A percentile compares a stretch with the other conserved stretches of the same genome.
Conservation (phyloP, 2,797 vertebrate genomes). For the Channallabes apus region DNA sequence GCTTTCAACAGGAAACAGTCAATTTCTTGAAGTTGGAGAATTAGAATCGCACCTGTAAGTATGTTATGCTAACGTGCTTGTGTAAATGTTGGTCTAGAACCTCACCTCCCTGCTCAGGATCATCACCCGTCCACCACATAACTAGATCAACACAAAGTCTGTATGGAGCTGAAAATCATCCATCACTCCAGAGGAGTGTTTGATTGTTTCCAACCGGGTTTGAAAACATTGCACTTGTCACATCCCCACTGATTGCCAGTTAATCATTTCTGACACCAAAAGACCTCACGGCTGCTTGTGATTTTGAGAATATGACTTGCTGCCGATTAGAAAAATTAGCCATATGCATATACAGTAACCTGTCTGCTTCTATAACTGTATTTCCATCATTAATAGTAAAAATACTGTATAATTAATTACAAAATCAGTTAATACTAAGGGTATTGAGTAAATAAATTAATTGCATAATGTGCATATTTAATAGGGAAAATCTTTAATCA, state of each 20-base stretch:
- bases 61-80: constrained; percentile 52
- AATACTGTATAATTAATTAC: not conserved
- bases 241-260: constrained; percentile 41
- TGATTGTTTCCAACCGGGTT: constrained; percentile 36
- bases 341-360: not conserved
- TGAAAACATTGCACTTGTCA: constrained; percentile 48
- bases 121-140: constrained; percentile 3
- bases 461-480: not conserved
- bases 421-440: not conserved
- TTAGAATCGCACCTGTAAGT: constrained; percentile 51
- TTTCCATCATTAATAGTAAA: not conserved
- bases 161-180: constrained; percentile 24
- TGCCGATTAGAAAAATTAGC: not conserved
- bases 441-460: not conserved
- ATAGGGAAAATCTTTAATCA: not conserved
- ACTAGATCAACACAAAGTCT: constrained; percentile 30
- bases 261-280: constrained; percentile 47
- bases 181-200: constrained; percentile 35
- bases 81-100: constrained; percentile 48
- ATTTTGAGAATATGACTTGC: not conserved
- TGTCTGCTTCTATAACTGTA: not conserved
- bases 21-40: constrained; percentile 52
- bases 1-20: constrained; percentile 57
- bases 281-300: not conserved
- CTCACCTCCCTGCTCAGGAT: constrained; percentile 26